Evolutionary conservation across 2,888 invertebrate genomes (phyloP).

Genomic region (Ariolimax columbianus): DNA sequence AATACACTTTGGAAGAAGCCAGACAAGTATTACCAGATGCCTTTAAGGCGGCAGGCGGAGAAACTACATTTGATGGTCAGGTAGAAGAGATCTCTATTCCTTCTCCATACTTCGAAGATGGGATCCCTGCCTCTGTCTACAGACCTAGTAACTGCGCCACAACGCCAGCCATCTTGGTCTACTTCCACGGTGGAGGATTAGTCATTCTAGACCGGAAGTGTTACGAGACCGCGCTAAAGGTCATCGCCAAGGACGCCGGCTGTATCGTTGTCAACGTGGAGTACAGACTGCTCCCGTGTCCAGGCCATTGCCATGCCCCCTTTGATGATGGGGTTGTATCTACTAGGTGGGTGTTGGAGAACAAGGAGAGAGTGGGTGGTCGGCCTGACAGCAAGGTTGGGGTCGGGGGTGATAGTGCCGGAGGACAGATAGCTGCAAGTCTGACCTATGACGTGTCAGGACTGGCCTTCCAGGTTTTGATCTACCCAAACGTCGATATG

Average conservation of each 20-base stretch:
- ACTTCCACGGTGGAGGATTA: slow-evolving; percentile 35
- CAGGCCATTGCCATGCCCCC: slow-evolving; percentile 22
- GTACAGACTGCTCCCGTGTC: slow-evolving; percentile 49
- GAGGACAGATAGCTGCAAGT: slow-evolving; percentile 23
- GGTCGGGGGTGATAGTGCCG: slow-evolving; percentile 41
- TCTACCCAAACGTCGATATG: slow-evolving; percentile 12
- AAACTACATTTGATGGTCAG: not conserved
- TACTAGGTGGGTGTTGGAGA: slow-evolving; percentile 46
- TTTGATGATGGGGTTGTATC: slow-evolving; percentile 48
- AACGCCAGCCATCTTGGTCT: slow-evolving; percentile 22
- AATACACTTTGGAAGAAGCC: not conserved
- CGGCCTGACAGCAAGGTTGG: slow-evolving; percentile 25
- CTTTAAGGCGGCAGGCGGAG: not conserved
- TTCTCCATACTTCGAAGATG: not conserved
- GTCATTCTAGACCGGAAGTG: not conserved
- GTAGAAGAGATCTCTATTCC: slow-evolving; percentile 13
- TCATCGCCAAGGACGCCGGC: slow-evolving; percentile 15
- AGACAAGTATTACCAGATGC: not conserved
- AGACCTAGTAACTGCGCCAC: not conserved
- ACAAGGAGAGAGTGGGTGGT: slow-evolving; percentile 38
- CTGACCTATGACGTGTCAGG: not conserved
- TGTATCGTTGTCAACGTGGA: slow-evolving; percentile 49
- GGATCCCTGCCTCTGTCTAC: slow-evolving; percentile 33
- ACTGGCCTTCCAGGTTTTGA: slow-evolving; percentile 36
- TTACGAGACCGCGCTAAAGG: not conserved